A percentile compares a stretch with the other conserved stretches of the same genome.
Evolutionary conservation across 2,113 vertebrate genomes (phyloP).

Genomic region (Eolophus roseicapilla): DNA sequence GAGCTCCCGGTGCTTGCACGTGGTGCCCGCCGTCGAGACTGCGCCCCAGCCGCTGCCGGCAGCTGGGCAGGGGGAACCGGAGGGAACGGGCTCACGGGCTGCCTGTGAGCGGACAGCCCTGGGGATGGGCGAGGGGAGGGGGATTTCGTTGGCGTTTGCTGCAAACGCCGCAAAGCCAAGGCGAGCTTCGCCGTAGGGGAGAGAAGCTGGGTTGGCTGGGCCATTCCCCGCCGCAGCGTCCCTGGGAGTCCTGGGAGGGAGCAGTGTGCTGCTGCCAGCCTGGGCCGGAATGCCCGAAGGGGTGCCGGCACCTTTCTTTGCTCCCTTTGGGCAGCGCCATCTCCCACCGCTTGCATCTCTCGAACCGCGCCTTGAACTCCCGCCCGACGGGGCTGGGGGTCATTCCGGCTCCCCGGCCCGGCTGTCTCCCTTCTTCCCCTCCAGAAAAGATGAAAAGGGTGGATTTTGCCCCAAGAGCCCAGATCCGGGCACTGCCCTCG

Average conservation of each 20-base stretch:
- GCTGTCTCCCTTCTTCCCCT: not conserved
- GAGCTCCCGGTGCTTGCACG: not conserved
- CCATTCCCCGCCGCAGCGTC: not conserved
- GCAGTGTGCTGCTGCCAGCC: not conserved
- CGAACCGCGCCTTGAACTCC: not conserved
- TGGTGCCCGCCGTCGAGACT: not conserved
- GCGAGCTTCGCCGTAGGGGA: not conserved
- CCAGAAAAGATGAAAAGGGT: not conserved
- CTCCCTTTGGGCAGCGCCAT: not conserved
- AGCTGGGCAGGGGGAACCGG: not conserved
- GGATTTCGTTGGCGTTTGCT: not conserved
- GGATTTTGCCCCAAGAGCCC: not conserved
- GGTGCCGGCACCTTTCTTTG: not conserved
- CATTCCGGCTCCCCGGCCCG: not conserved
- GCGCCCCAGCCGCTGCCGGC: not conserved
- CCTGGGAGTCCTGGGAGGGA: not conserved
- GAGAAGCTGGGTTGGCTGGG: not conserved
- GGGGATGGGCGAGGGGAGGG: not conserved
- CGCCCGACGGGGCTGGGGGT: fast-evolving
- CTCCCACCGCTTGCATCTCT: not conserved
- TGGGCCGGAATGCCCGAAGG: not conserved
- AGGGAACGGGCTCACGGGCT: not conserved
- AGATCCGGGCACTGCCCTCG: fast-evolving
- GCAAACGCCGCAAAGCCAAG: not conserved
- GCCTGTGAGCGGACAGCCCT: not conserved